phyloP scores from a whole-genome alignment of 1,140 invertebrate species.

The Panulirus ornatus region DNA sequence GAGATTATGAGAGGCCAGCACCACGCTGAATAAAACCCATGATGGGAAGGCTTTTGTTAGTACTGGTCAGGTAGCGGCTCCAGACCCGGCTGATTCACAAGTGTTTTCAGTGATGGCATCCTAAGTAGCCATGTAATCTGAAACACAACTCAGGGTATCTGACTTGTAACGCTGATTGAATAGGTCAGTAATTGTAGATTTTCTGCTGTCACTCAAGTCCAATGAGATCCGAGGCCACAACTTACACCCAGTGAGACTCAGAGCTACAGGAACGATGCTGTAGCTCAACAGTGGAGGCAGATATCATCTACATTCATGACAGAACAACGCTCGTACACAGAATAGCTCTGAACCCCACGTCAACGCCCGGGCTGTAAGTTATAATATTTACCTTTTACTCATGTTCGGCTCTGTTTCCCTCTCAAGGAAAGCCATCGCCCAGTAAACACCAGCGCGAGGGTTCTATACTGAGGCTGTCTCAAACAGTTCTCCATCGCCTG shows the following conservation, averaged over 20 bases:
- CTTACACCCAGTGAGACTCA: not conserved
- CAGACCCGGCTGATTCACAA: not conserved
- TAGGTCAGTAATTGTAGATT: slow-evolving; percentile 23
- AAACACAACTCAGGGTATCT: not conserved
- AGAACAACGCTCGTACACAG: not conserved
- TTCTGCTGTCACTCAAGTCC: slow-evolving; percentile 9
- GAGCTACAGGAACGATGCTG: not conserved
- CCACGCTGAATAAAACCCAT: too few species aligned
- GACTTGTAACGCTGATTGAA: not conserved
- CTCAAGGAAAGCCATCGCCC: too few species aligned
- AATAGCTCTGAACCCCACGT: not conserved
- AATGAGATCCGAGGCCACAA: not conserved
- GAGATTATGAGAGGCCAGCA: too few species aligned
- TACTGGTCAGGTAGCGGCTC: too few species aligned
- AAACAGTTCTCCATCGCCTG: too few species aligned
- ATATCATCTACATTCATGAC: not conserved
- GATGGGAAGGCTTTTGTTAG: too few species aligned
- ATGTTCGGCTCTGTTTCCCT: too few species aligned
- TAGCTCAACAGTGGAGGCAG: too few species aligned
- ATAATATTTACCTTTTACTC: too few species aligned
- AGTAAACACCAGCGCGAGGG: too few species aligned
- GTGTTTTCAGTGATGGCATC: not conserved
- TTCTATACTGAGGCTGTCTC: too few species aligned
- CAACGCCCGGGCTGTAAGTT: too few species aligned
- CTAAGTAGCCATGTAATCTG: slow-evolving; percentile 22